Conservation (phyloP, 2,888 invertebrate species). For the Zaprionus lineosus region DNA sequence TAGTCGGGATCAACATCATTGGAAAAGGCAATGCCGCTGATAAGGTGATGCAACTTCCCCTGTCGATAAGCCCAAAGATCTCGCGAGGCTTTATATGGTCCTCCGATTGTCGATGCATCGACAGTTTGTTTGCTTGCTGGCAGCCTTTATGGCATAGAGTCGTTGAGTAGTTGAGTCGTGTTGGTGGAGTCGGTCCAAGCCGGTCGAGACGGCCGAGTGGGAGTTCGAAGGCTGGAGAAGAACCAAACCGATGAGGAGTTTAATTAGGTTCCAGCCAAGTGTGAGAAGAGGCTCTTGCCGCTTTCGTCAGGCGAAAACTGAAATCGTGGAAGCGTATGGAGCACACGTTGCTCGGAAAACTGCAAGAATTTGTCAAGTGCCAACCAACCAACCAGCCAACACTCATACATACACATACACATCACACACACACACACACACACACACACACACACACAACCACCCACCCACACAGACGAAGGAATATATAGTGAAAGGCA, state of each 20-base stretch:
- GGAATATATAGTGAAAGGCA: conserved; percentile 18
- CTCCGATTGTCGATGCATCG: too few relatives aligned
- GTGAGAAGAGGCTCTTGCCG: conserved; percentile 49
- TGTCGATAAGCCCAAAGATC: conserved; percentile 42
- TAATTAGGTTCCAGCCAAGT: conserved; percentile 64
- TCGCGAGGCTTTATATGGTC: conserved; percentile 16
- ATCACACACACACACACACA: conserved; percentile 9
- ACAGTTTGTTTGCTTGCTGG: not conserved
- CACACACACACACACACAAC: conserved; percentile 20
- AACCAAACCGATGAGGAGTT: conserved; percentile 45
- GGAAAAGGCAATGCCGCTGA: conserved; percentile 39
- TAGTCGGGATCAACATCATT: conserved; percentile 28
- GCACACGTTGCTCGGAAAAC: conserved; percentile 64
- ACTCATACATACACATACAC: conserved; percentile 26
- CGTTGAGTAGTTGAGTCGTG: too few relatives aligned
- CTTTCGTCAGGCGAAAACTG: conserved; percentile 55
- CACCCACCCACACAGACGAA: conserved; percentile 20
- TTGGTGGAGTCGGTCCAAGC: too few relatives aligned
- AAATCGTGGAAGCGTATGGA: conserved; percentile 50
- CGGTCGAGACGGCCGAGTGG: conserved; percentile 11
- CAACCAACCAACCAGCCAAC: conserved; percentile 46
- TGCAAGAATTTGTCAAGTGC: conserved; percentile 75
- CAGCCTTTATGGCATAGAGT: conserved; percentile 6
- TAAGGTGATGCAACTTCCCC: conserved; percentile 33
- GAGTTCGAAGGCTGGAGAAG: conserved; percentile 4